A percentile compares a stretch with the other conserved stretches of the same genome.
Evolutionary conservation across 2,888 invertebrate genomes (phyloP).

Genomic region (Ramazzottius varieornatus): DNA sequence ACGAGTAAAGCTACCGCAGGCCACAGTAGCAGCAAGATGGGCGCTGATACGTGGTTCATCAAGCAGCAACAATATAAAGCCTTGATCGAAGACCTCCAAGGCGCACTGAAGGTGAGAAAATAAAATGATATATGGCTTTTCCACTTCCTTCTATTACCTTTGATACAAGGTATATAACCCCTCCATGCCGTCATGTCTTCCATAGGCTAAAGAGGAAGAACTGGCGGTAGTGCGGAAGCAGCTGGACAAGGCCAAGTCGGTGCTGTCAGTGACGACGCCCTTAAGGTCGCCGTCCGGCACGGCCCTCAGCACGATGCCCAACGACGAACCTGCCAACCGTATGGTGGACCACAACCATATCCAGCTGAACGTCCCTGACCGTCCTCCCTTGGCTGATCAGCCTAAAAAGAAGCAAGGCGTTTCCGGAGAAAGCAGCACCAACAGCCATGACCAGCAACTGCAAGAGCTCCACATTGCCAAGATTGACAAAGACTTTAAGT

Average conservation of each 20-base stretch:
- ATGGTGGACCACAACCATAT: neutral
- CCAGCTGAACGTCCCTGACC: too few species aligned
- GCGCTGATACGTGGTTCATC: neutral
- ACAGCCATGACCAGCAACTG: neutral
- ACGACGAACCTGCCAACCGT: neutral
- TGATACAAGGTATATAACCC: too few species aligned
- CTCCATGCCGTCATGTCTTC: too few species aligned
- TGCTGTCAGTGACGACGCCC: neutral
- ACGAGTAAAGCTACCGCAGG: too few species aligned
- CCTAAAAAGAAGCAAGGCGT: neutral
- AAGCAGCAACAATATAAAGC: neutral
- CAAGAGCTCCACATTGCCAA: neutral
- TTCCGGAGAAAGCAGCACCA: neutral
- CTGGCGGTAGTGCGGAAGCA: neutral
- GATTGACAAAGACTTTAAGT: neutral
- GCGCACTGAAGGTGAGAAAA: neutral
- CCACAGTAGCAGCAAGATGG: too few species aligned
- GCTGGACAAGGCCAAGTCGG: constrained; percentile 1
- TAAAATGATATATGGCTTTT: too few species aligned
- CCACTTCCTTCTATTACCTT: too few species aligned
- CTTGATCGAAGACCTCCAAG: neutral
- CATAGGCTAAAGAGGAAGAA: neutral
- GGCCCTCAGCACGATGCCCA: neutral
- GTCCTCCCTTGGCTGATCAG: too few species aligned
- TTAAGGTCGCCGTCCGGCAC: neutral